Evolutionary conservation across 1,140 invertebrate species (phyloP), one percentile per base, ranked within the genome.

Genomic region (Bombus turneri): DNA sequence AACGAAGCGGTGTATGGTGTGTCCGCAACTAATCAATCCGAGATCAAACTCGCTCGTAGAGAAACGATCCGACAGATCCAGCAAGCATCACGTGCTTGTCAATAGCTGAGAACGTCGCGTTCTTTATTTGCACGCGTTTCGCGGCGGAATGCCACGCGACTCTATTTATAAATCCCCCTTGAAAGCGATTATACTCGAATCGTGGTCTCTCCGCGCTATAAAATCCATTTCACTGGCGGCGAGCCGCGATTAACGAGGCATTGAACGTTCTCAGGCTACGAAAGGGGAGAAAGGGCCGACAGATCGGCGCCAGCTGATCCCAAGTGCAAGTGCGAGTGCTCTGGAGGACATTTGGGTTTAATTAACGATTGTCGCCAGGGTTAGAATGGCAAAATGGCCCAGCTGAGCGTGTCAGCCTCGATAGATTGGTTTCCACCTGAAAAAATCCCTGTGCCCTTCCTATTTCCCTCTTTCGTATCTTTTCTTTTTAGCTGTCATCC

Each of bases 341-440:
- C 62, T 73, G 73, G 34, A 86, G 86, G 59, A 78, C 41, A 34
- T 80, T 81, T 83, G 83, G 77, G 37, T 90, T 90, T 90, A 90
- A 90, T 90, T 90, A 90, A 90, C 86, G 86, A 90, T 90, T 86
- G 89, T 90, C 83, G 77, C 89, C 62, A 43, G 73, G 3, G 53
- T 6, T 76, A 66, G 81, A 90, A 83, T 74, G 64, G 64, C 80
- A 39, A 81, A 81, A 77, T 72, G 86, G 85, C 37, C 43, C 47
- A 81, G 57, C 41, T 39, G 75, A 86, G 81, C 47, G 75, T 47
- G 69, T 37, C 41, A 12, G 39, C 9, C 81, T 79, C 81, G 71
- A 57, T 59, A 37, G 15, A 41, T 62, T 34, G 47, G 41, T 66
- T 71, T 78, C 39, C 37, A 62, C 3, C 87, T 76, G 64, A 80